Evolutionary conservation across 2,113 vertebrate species (phyloP).

Genomic region (Lepisosteus osseus): DNA sequence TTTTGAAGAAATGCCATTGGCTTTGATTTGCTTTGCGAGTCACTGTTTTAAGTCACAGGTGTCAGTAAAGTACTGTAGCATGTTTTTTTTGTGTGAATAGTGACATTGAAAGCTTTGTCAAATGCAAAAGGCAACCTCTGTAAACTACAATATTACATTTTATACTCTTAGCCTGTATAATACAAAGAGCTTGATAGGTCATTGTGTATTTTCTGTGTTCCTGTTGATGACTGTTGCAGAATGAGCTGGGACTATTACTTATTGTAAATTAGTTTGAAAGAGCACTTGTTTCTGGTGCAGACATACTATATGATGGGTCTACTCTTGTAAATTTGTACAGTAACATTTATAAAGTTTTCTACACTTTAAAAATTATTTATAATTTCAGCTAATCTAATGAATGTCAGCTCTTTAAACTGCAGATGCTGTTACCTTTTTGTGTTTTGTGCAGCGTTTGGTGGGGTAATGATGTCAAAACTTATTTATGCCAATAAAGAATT

Average conservation of each 20-base stretch:
- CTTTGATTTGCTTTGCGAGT: slow-evolving; percentile 22
- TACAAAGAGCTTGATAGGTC: slow-evolving; percentile 33
- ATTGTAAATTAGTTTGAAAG: slow-evolving; percentile 43
- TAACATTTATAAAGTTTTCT: slow-evolving; percentile 95
- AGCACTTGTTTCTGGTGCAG: slow-evolving; percentile 50
- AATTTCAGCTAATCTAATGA: slow-evolving; percentile 83
- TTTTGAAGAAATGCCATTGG: slow-evolving; percentile 11
- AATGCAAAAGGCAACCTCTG: slow-evolving; percentile 46
- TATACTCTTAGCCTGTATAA: slow-evolving; percentile 50
- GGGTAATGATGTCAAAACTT: slow-evolving; percentile 79
- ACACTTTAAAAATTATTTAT: slow-evolving; percentile 90
- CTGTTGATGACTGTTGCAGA: slow-evolving; percentile 42
- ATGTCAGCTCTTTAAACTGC: slow-evolving; percentile 76
- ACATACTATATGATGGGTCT: slow-evolving; percentile 52
- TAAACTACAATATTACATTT: slow-evolving; percentile 43
- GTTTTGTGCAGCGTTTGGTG: slow-evolving; percentile 88
- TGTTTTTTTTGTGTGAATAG: slow-evolving; percentile 10
- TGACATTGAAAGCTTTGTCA: slow-evolving; percentile 33
- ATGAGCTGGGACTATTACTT: slow-evolving; percentile 38
- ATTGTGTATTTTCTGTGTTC: slow-evolving; percentile 49
- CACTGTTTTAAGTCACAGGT: slow-evolving; percentile 14
- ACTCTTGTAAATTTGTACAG: slow-evolving; percentile 92
- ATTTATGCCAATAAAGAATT: slow-evolving; percentile 87
- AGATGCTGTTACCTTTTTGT: slow-evolving; percentile 74
- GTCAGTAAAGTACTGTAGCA: slow-evolving; percentile 7